These are phyloP conservation scores for Podiceps cristatus DNA, from an alignment of 2,113 vertebrate genomes.

Conservation along the genomic window DNA sequence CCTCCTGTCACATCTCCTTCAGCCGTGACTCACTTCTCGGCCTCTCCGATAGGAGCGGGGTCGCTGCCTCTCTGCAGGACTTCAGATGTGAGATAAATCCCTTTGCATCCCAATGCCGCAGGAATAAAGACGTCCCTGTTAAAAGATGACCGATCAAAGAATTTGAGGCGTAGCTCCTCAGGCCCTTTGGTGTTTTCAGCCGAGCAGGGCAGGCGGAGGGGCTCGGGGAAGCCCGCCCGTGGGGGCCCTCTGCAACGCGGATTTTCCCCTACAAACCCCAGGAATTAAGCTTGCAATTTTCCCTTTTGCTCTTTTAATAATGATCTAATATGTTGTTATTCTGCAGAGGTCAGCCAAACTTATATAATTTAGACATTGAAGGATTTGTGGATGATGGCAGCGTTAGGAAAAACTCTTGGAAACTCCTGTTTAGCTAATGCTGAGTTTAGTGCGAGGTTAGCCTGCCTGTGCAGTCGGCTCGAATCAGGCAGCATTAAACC, in stretches of 20 bases:
- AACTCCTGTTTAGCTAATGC: neutral
- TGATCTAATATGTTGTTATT: neutral
- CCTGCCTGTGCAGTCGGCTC: neutral
- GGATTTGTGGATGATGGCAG: neutral
- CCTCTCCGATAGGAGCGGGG: conserved; percentile 22
- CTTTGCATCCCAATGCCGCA: conserved; percentile 45
- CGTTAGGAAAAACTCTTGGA: neutral
- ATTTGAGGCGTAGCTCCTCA: neutral
- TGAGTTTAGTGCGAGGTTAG: neutral
- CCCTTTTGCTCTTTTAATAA: neutral
- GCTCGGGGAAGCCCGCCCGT: neutral
- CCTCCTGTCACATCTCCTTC: conserved; percentile 42
- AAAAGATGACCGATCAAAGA: conserved; percentile 43
- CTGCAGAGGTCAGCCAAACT: neutral
- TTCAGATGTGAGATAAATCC: conserved; percentile 57
- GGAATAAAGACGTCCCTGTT: conserved; percentile 54
- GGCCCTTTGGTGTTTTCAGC: conserved; percentile 5
- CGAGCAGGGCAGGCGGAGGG: neutral
- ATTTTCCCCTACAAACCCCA: neutral
- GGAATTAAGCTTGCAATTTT: neutral
- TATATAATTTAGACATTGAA: neutral
- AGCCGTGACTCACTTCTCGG: conserved; percentile 27
- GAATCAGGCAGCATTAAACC: neutral
- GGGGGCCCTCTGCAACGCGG: rapidly evolving
- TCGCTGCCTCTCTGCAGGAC: conserved; percentile 32